These are phyloP conservation scores for Temnopleurus reevesii DNA, from an alignment of 53 echinoderm and acorn worm genomes.

Conservation along the genomic window DNA sequence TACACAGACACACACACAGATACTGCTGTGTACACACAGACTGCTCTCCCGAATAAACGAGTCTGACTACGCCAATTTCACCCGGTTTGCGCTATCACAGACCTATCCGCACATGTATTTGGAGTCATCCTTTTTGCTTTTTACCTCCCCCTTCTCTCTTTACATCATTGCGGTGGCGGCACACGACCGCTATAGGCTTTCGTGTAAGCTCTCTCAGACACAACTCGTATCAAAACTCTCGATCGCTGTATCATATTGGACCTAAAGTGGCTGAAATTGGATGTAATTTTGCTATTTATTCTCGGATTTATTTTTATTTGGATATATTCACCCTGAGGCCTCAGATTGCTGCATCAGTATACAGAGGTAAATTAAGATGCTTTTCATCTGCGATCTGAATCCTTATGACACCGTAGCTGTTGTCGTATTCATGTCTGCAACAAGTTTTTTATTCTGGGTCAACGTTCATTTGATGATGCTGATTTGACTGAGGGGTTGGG, in stretches of 20 bases:
- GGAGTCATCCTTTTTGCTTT: not conserved
- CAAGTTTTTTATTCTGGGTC: conserved; percentile 11
- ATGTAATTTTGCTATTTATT: not conserved
- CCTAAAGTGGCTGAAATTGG: not conserved
- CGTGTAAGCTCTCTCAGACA: not conserved
- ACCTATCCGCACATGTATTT: conserved; percentile 13
- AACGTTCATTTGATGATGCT: not conserved
- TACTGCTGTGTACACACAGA: conserved; percentile 17
- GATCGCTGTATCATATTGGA: not conserved
- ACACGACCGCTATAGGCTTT: conserved; percentile 13
- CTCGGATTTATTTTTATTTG: conserved; percentile 11
- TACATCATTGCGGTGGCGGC: not conserved
- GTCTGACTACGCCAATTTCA: conserved; percentile 8
- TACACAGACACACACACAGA: conserved; percentile 14
- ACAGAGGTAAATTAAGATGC: not conserved
- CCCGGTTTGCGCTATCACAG: conserved; percentile 20
- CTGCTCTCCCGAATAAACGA: not conserved
- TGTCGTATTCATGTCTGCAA: not conserved
- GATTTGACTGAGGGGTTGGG: not conserved
- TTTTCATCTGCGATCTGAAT: not conserved
- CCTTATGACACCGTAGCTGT: not conserved
- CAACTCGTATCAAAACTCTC: not conserved
- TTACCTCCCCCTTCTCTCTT: not conserved
- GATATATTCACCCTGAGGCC: not conserved
- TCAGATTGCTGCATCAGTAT: not conserved